Evolutionary conservation across 2,888 invertebrate species (phyloP).

Genomic region (Ptycholaimellus sp.): DNA sequence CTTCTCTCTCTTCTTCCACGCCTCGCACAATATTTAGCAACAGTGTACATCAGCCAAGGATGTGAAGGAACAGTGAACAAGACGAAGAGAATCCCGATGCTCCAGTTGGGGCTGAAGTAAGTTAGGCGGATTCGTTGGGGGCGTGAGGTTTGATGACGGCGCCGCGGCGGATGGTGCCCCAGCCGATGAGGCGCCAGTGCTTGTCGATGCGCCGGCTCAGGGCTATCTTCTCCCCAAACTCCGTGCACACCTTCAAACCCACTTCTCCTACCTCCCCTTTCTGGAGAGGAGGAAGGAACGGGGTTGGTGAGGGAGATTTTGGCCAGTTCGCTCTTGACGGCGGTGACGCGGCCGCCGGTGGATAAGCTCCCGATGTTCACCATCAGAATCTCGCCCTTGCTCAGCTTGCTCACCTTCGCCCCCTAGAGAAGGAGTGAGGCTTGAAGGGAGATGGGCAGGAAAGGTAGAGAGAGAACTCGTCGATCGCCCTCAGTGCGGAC

Average conservation of each 20-base stretch:
- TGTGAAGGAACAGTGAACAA: no score
- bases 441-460: no score
- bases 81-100: no score
- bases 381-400: slow-evolving; percentile 67
- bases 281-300: no score
- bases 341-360: slow-evolving; percentile 49
- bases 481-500: slow-evolving; percentile 96
- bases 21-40: no score
- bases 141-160: slow-evolving; percentile 59
- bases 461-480: no score
- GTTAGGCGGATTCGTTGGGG: slow-evolving; percentile 3
- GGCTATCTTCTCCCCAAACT: slow-evolving; percentile 96
- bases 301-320: slow-evolving; percentile 83
- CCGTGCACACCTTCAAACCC: no score
- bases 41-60: no score
- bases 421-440: no score
- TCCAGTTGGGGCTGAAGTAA: no score
- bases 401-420: slow-evolving; percentile 77
- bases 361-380: slow-evolving; percentile 97
- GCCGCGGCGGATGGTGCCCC: slow-evolving; percentile 96
- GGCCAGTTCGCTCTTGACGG: slow-evolving; percentile 31
- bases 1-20: no score
- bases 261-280: no score
- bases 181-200: slow-evolving; percentile 98
- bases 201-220: slow-evolving; percentile 91